Evolutionary conservation across 2,888 invertebrate genomes (phyloP).

Genomic region (Torymus tubicola): DNA sequence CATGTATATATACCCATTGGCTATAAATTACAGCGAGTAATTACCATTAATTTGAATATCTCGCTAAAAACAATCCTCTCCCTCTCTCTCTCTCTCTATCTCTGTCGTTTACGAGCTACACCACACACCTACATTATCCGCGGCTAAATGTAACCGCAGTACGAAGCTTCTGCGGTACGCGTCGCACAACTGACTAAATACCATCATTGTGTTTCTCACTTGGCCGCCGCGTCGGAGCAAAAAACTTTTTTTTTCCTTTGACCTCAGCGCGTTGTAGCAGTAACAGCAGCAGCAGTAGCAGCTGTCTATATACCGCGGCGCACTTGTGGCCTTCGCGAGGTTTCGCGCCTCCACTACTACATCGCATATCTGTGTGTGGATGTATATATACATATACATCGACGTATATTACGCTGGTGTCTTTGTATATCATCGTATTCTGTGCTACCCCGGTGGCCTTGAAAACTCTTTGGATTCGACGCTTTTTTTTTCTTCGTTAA

Average conservation of each 20-base stretch:
- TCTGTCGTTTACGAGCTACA: too few species aligned
- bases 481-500: constrained; percentile 18
- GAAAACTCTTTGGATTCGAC: constrained; percentile 22
- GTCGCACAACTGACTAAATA: not conserved
- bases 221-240: not conserved
- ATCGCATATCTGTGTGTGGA: constrained; percentile 1
- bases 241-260: constrained; percentile 23
- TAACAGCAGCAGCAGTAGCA: not conserved
- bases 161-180: too few species aligned
- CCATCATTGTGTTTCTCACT: not conserved
- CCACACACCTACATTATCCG: too few species aligned
- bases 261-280: constrained; percentile 22
- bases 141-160: too few species aligned
- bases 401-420: not conserved
- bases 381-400: not conserved
- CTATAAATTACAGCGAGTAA: too few species aligned
- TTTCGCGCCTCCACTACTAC: constrained; percentile 17
- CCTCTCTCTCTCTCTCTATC: too few species aligned
- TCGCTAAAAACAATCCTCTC: too few species aligned
- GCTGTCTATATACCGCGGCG: constrained; percentile 31
- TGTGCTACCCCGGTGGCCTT: constrained; percentile 6
- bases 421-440: not conserved
- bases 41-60: too few species aligned
- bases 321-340: constrained; percentile 40
- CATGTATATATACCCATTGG: too few species aligned